phyloP scores from a whole-genome alignment of 2,888 invertebrate species.

The Campoletis raptor region DNA sequence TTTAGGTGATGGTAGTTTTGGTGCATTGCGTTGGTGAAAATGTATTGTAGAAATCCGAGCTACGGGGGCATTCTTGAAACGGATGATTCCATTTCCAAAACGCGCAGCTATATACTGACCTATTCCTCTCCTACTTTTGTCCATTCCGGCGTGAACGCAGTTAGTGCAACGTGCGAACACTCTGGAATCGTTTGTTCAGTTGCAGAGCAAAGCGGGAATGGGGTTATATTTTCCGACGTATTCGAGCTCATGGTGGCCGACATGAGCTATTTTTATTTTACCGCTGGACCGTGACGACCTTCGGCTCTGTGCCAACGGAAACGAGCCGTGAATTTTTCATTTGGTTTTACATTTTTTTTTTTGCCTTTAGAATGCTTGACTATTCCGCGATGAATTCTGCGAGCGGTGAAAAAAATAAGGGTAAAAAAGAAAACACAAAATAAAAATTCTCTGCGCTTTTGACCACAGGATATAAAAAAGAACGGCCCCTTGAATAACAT shows the following conservation, averaged over 20 bases:
- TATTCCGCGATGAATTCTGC: conserved; percentile 37
- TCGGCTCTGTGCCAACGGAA: conserved; percentile 59
- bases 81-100: conserved; percentile 33
- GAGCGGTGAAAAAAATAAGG: conserved; percentile 9
- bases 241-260: conserved; percentile 43
- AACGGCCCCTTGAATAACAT: neutral
- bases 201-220: conserved; percentile 3
- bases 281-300: conserved; percentile 61
- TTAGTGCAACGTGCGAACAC: conserved; percentile 54
- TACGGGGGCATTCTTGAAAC: conserved; percentile 6
- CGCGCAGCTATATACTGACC: conserved; percentile 34
- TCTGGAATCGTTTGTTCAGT: conserved; percentile 56
- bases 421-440: neutral
- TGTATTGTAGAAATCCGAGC: conserved; percentile 31
- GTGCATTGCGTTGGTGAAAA: conserved; percentile 28
- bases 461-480: conserved; percentile 14
- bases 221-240: conserved; percentile 56
- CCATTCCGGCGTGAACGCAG: conserved; percentile 30
- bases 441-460: neutral
- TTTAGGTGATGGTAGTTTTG: conserved; percentile 14
- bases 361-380: conserved; percentile 1
- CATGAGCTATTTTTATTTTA: conserved; percentile 65
- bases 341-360: conserved; percentile 50
- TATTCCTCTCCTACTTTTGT: conserved; percentile 26
- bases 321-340: conserved; percentile 49